These are phyloP conservation scores for Rallus crepitans DNA, from an alignment of 2,797 vertebrate genomes.

Conservation along the genomic window DNA sequence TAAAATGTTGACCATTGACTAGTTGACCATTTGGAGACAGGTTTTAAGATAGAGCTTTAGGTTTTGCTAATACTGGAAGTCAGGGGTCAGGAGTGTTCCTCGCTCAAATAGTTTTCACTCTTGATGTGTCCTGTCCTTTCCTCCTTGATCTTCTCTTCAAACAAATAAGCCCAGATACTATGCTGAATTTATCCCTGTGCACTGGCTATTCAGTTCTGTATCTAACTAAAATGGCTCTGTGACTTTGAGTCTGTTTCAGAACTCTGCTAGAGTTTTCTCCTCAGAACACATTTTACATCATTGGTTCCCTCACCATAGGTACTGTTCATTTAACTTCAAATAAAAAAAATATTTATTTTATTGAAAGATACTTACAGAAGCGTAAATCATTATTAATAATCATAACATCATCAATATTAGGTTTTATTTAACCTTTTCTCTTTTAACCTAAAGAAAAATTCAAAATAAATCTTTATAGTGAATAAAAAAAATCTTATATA, in stretches of 20 bases:
- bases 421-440: background rate
- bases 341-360: background rate
- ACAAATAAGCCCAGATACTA: background rate
- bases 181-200: background rate
- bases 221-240: background rate
- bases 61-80: background rate
- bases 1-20: background rate
- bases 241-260: background rate
- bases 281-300: background rate
- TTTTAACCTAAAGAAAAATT: background rate
- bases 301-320: background rate
- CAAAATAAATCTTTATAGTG: background rate
- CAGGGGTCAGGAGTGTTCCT: rapidly evolving
- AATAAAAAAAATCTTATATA: background rate
- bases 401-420: background rate
- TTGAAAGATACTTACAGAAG: background rate
- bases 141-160: background rate
- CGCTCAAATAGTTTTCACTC: background rate
- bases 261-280: background rate
- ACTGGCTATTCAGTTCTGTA: background rate
- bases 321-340: background rate
- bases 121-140: background rate
- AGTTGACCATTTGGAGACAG: background rate
- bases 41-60: background rate
- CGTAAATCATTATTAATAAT: background rate